Evolutionary conservation across 1,140 invertebrate genomes (phyloP).

Genomic region (Copidosoma floridanum): DNA sequence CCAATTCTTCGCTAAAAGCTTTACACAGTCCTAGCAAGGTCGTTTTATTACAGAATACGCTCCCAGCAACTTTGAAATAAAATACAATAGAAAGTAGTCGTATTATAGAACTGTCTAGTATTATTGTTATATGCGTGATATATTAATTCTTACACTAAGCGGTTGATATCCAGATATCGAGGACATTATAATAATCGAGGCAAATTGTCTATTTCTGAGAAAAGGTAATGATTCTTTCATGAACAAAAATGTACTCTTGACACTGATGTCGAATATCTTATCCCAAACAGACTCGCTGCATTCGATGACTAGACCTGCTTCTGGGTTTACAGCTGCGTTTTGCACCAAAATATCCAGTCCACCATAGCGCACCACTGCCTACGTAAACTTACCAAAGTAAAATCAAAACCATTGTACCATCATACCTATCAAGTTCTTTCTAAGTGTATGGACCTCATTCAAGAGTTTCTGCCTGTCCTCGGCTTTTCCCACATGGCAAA

Average conservation of each 20-base stretch:
- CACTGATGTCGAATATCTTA: conserved; percentile 95
- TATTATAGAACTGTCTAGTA: background rate
- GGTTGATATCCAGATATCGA: conserved; percentile 88
- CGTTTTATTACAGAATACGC: conserved; percentile 95
- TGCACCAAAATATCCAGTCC: conserved; percentile 92
- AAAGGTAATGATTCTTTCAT: conserved; percentile 85
- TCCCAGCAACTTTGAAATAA: conserved; percentile 70
- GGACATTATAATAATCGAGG: conserved; percentile 83
- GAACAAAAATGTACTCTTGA: conserved; percentile 85
- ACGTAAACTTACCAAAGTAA: background rate
- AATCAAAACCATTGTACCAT: too few species aligned
- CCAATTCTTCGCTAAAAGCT: conserved; percentile 72
- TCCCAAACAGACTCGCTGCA: conserved; percentile 82
- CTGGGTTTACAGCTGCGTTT: conserved; percentile 92
- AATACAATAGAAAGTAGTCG: conserved; percentile 20
- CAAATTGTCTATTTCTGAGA: conserved; percentile 72
- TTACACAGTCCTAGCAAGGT: conserved; percentile 86
- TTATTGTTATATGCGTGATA: too few species aligned
- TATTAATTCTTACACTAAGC: conserved; percentile 19
- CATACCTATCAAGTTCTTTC: too few species aligned
- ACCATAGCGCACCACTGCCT: conserved; percentile 79
- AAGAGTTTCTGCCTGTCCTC: conserved; percentile 79
- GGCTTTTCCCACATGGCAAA: conserved; percentile 83
- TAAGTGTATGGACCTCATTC: too few species aligned
- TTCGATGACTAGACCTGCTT: conserved; percentile 74